Conservation (phyloP, 2,113 vertebrate species). For the Gobio gobio region DNA sequence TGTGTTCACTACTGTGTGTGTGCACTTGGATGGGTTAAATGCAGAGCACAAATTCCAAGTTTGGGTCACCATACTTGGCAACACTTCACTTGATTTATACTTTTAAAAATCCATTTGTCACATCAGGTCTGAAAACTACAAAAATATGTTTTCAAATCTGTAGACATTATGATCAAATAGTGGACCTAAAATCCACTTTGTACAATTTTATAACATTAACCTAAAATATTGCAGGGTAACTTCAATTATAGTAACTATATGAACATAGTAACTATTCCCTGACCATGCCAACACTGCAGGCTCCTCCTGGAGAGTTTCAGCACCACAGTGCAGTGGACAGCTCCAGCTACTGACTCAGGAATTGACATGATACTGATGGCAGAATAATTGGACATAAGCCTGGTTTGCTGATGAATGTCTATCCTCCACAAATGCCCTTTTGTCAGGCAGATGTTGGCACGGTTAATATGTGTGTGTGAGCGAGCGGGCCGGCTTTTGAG, state of each 20-base stretch:
- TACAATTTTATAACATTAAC: not conserved
- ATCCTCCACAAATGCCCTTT: constrained; percentile 41
- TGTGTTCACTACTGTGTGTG: too few relatives aligned
- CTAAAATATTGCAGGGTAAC: not conserved
- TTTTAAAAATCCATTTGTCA: not conserved
- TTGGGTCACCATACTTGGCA: too few relatives aligned
- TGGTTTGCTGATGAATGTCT: constrained; percentile 23
- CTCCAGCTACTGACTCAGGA: constrained; percentile 16
- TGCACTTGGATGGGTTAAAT: too few relatives aligned
- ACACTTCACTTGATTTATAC: too few relatives aligned
- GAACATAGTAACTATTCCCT: not conserved
- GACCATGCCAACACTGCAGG: not conserved
- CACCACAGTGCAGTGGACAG: constrained; percentile 43
- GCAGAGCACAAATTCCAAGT: too few relatives aligned
- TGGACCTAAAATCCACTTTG: not conserved
- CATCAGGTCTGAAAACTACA: not conserved
- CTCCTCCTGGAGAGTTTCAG: constrained; percentile 33
- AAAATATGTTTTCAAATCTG: not conserved
- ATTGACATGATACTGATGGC: constrained; percentile 25
- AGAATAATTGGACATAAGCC: constrained; percentile 33
- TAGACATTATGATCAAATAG: not conserved
- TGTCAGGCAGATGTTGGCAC: constrained; percentile 24
- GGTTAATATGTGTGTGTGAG: constrained; percentile 23
- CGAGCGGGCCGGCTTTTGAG: not conserved
- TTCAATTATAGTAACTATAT: not conserved